Evolutionary conservation across 1,140 invertebrate species (phyloP).

Genomic region (Euura lappo): DNA sequence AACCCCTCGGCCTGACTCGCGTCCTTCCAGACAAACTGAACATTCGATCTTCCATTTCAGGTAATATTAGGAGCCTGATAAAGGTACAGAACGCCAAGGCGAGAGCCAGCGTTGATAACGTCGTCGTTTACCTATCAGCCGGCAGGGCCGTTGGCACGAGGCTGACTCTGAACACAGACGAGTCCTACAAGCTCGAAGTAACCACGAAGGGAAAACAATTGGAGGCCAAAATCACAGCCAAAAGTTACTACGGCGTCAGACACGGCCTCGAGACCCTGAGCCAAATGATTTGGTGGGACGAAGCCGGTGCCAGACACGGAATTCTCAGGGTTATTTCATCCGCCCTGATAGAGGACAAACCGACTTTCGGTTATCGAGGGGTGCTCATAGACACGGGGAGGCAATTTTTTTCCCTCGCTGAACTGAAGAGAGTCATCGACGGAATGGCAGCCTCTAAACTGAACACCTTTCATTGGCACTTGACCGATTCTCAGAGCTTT

Average conservation of each 20-base stretch:
- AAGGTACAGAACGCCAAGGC: constrained; percentile 46
- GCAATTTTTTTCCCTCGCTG: constrained; percentile 73
- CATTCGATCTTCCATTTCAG: constrained; percentile 24
- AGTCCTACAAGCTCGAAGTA: constrained; percentile 74
- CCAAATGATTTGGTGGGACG: constrained; percentile 80
- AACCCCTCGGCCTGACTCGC: background rate
- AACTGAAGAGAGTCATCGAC: constrained; percentile 74
- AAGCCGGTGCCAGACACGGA: constrained; percentile 65
- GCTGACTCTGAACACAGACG: constrained; percentile 73
- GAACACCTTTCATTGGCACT: constrained; percentile 88
- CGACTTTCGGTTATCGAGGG: constrained; percentile 73
- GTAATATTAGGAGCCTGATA: constrained; percentile 49
- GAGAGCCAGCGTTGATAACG: constrained; percentile 46
- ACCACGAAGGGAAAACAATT: constrained; percentile 60
- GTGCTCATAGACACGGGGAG: constrained; percentile 77
- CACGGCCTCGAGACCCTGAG: constrained; percentile 81
- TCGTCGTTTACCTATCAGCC: constrained; percentile 49
- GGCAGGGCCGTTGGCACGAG: constrained; percentile 40
- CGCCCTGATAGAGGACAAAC: constrained; percentile 69
- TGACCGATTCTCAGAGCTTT: constrained; percentile 85
- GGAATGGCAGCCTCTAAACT: constrained; percentile 84
- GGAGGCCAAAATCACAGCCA: constrained; percentile 68
- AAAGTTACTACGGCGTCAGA: constrained; percentile 77
- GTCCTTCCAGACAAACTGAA: no score
- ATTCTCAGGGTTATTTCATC: constrained; percentile 63